phyloP scores from a whole-genome alignment of 1,140 invertebrate genomes.

The Aphelinus certus region DNA sequence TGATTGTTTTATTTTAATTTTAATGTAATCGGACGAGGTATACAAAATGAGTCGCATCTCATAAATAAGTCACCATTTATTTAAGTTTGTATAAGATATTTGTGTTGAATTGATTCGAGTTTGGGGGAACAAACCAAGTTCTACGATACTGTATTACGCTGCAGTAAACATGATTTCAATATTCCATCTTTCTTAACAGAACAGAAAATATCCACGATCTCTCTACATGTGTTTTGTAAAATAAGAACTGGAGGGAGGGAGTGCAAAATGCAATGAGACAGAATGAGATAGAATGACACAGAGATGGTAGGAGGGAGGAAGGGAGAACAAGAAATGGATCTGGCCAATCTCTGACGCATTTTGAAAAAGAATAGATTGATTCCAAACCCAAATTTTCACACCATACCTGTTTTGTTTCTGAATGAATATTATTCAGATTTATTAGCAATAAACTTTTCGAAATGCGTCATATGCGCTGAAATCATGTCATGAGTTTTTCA shows the following conservation, averaged over 20 bases:
- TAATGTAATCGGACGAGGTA: background rate
- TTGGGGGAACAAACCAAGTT: background rate
- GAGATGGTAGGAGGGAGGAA: background rate
- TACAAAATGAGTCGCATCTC: conserved; percentile 14
- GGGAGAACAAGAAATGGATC: background rate
- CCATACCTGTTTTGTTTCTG: too few species aligned
- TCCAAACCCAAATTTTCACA: too few species aligned
- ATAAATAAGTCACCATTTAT: conserved; percentile 28
- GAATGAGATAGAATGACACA: background rate
- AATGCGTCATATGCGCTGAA: too few species aligned
- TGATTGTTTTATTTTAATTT: background rate
- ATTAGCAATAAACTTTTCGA: too few species aligned
- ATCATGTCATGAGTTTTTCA: too few species aligned
- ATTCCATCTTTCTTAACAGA: background rate
- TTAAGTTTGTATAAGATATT: conserved; percentile 22
- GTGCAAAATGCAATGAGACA: too few species aligned
- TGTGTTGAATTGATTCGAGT: background rate
- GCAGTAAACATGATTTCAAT: background rate
- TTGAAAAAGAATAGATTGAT: background rate
- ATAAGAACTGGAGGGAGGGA: background rate
- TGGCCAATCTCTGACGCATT: background rate
- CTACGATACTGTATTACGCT: background rate
- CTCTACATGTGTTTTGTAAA: background rate
- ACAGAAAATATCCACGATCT: background rate
- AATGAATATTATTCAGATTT: too few species aligned